Evolutionary conservation across 2,888 invertebrate genomes (phyloP), one percentile per base, ranked within the genome.

Genomic region (Dermolepida albohirtum): DNA sequence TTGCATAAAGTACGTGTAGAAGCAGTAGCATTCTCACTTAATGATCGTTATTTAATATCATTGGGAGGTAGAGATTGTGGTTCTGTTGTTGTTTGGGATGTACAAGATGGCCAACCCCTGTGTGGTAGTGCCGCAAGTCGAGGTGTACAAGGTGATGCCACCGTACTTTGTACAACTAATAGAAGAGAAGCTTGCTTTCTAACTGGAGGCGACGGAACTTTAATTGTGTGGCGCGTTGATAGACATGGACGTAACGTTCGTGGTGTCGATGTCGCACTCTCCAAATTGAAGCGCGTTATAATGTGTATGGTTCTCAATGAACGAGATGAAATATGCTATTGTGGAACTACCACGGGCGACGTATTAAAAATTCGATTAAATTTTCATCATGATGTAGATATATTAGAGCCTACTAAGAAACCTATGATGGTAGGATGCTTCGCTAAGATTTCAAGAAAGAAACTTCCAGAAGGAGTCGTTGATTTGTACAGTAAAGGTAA

Each of bases 1-100:
- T 84, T 95, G 50, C 97, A 97, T 80, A 95, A 94, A 86, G 96
- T 95, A 0, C 89, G 94, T 40, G 92, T 97, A 0, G 92, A 96
- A 84, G 89, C 92, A 0, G 85, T 97, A n/a, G 87, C 89, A 6
- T 96, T 97, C 80, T 91, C 95, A 0, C 86, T 89, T 2, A 90
- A 92, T 81, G 94, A 94, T 75, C 88, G 89, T 62, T 96, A 91
- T 81, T 85, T 97, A 74, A 88, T 95, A 40, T 93, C 95, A 0
- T 86, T 96, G 43, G 97, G 74, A 8, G 97, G 97, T 0, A 88
- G 92, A 68, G 97, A 97, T 82, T 96, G 96, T 81, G 94, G 95
- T 40, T 91, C 92, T 72, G 88, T 96, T 41, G 91, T 96, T 49
- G 89, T 97, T 1, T 97, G 93, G 90, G 92, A 96, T 80, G 87